Base-by-base conservation (phyloP, 2,113 vertebrate genomes). In the Thalassoma bifasciatum region DNA sequence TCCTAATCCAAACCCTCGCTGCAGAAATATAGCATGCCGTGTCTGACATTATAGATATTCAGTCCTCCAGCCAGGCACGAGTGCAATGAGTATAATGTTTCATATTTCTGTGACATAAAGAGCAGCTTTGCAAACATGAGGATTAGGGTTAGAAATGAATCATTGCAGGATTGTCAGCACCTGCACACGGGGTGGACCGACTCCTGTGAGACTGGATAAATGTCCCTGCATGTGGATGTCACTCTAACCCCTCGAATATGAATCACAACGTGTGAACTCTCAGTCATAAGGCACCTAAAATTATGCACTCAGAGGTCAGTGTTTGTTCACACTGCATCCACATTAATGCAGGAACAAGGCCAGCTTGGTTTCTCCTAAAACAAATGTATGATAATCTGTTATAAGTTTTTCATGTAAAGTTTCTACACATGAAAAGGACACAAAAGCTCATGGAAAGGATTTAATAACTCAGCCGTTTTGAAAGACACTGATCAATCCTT, bases 1-100 rank as follows among this genome's bases (percentile, higher is more conserved):
- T 85, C 67, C 81, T 89, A 90, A 87, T 89, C 87, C 79, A 77
- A 40, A 36, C 8, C 5, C 19, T 66, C 71, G 77, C 81, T 79
- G 67, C 81, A 82, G 75, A 85, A 76, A 74, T 44, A 63, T 75
- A 36, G 68, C 83, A 66, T 75, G 84, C 44, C 57, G 75, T 47
- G 66, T 66, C 81, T 34, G 51, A 64, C 30, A 65, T 23, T 24
- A 66, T 75, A 66, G 47, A 70, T 57, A 44, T 16, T 3, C 36
- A 57, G 68, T 51, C 67, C 19, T 65, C 49, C 44, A 59, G 70
- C 68, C 61, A 51, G 40, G 52, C 74, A 63, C 34, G 22, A 76
- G 59, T 16, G 11, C 47, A 49, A 10, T 16, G 4, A 44, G 51
- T 22, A 23, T 52, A 77, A 10, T 66, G 79, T 49, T 79, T 64